Evolutionary conservation across 2,797 vertebrate species (phyloP).

Genomic region (Pantherophis alleghaniensis): DNA sequence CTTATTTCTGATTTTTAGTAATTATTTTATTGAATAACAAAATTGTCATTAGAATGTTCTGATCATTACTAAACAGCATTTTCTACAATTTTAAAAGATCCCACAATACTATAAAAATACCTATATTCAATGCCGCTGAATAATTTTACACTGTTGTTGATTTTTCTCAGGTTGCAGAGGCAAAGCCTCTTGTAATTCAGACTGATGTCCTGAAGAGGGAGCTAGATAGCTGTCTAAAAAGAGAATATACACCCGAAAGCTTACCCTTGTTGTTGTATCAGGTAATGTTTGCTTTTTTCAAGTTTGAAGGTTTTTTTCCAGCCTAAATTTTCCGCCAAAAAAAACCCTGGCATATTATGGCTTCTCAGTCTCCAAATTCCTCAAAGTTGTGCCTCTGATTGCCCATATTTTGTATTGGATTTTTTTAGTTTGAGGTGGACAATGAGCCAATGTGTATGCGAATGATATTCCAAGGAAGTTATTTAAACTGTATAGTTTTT

Average conservation of each 20-base stretch:
- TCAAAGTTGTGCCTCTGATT: not conserved
- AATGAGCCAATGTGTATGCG: not conserved
- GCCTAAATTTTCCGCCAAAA: not conserved
- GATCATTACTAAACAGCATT: not conserved
- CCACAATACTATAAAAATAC: not conserved
- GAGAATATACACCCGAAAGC: constrained; percentile 62
- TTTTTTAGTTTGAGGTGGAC: not conserved
- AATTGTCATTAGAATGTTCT: not conserved
- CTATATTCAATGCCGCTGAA: not conserved
- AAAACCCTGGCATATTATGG: not conserved
- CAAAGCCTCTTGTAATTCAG: constrained; percentile 69
- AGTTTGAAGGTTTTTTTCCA: not conserved
- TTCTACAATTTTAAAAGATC: not conserved
- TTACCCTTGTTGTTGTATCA: constrained; percentile 71
- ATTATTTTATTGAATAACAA: not conserved
- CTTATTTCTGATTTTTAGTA: not conserved
- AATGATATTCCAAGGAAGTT: not conserved
- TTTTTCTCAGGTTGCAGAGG: constrained; percentile 61
- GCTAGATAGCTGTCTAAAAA: constrained; percentile 76
- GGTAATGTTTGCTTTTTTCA: constrained; percentile 33
- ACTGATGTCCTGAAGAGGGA: constrained; percentile 77
- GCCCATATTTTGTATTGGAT: not conserved
- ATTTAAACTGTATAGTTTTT: not conserved
- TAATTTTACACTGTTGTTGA: rapidly evolving
- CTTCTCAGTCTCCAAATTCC: not conserved